Base-by-base conservation (phyloP, 2,888 invertebrate species). In the Pycnomerus fuliginosus region DNA sequence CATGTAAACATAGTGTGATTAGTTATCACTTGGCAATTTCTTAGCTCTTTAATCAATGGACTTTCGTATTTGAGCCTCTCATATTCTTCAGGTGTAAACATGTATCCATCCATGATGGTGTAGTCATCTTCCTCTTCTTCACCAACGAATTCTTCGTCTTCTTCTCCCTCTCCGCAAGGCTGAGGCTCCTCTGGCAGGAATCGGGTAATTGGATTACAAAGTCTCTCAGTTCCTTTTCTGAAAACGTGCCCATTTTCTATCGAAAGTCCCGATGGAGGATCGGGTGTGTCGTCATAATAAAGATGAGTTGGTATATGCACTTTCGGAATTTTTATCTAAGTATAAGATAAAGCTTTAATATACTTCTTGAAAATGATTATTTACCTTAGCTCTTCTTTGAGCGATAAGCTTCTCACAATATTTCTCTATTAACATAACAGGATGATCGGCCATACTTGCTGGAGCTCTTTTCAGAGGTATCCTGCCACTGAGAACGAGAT, bases 401-500 rank as follows among this genome's bases (percentile, higher is more conserved):
- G 69, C 69, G 45, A 77, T 76, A 47, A 78, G 64, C 39, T 71
- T 63, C 50, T 74, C 73, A 47, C 76, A 76, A 49, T 75, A 77
- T 25, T 56, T 60, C 45, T 81, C 80, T 57, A 82, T 81, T n/a
- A 80, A 77, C 68, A 84, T 83, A 2, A 85, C 80, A 1, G 85
- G 84, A 67, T 85, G 84, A 46, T 80, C 72, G 55, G 74, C 78
- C 64, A 85, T 74, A 60, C 83, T 83, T 2, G 78, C 75, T 0
- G 84, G 84, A 29, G 84, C 84, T 53, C 84, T 79, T 52, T 79
- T 76, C 22, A 84, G 68, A 0, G 84, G 82, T 29, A 85, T 83
- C 62, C 80, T 79, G 16, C 84, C 84, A 30, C 79, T 78, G 15
- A 86, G 73, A 42, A 85, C 82, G 50, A 86, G 72, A 50, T 79